These are phyloP conservation scores for Polydrusus pterygomalis DNA, from an alignment of 2,888 invertebrate genomes.

Conservation along the genomic window DNA sequence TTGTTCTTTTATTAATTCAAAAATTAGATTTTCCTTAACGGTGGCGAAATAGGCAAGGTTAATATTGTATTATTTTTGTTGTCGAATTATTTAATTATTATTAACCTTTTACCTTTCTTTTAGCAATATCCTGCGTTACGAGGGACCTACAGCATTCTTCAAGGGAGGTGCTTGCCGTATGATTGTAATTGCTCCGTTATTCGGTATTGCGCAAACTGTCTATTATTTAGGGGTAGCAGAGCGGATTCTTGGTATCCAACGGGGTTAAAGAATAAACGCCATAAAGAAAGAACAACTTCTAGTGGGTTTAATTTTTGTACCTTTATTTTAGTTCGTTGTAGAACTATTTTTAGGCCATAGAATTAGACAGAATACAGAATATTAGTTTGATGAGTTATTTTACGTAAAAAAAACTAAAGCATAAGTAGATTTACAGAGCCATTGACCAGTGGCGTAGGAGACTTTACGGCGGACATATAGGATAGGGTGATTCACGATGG, in stretches of 20 bases:
- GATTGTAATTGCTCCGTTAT: slow-evolving; percentile 98
- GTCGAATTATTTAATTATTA: no score
- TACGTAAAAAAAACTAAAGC: not conserved
- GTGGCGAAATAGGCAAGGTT: no score
- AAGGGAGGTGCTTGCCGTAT: slow-evolving; percentile 98
- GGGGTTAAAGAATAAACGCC: slow-evolving; percentile 38
- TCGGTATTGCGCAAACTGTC: slow-evolving; percentile 98
- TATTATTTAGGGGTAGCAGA: slow-evolving; percentile 99
- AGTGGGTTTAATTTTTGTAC: slow-evolving; percentile 20
- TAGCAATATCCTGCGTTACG: slow-evolving; percentile 89
- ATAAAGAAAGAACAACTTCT: not conserved
- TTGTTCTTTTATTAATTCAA: no score
- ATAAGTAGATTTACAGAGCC: no score
- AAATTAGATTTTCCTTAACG: no score
- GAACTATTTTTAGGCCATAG: slow-evolving; percentile 35
- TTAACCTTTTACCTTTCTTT: slow-evolving; percentile 29
- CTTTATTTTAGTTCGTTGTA: slow-evolving; percentile 50
- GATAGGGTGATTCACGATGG: no score
- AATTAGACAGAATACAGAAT: not conserved
- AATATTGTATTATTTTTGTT: no score
- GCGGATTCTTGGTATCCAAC: slow-evolving; percentile 74
- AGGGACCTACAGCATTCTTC: slow-evolving; percentile 96
- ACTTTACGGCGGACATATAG: no score
- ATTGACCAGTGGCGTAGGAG: no score
- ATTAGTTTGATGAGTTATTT: not conserved